A percentile compares a stretch with the other conserved stretches of the same genome.
These are phyloP conservation scores for Lamellibrachia luymesi DNA, from an alignment of 1,140 invertebrate species.

Conservation along the genomic window DNA sequence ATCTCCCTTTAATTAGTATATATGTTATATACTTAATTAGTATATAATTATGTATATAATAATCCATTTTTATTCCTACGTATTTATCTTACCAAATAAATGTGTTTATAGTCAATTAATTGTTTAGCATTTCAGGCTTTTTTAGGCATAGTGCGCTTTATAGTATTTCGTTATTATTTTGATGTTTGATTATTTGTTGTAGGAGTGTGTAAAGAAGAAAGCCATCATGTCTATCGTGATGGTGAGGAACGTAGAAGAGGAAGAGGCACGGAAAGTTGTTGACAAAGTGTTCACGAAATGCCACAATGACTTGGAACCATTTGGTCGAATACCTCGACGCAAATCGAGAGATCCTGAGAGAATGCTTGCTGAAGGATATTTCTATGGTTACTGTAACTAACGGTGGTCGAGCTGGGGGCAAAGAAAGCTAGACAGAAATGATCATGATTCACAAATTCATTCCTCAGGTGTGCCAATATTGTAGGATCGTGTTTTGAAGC, in stretches of 20 bases:
- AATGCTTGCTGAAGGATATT: constrained; percentile 36
- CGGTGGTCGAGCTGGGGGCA: background rate
- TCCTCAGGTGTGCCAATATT: background rate
- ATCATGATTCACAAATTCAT: background rate
- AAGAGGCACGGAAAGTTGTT: constrained; percentile 74
- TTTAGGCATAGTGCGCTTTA: background rate
- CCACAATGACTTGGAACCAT: constrained; percentile 89
- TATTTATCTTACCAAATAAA: background rate
- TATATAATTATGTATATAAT: background rate
- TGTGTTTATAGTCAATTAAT: background rate
- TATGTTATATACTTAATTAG: background rate
- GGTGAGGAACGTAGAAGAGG: constrained; percentile 71
- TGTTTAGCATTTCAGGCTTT: background rate
- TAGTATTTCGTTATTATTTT: background rate
- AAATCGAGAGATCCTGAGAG: constrained; percentile 35
- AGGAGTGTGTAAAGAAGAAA: constrained; percentile 88
- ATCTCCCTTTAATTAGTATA: background rate
- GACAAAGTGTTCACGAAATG: constrained; percentile 88
- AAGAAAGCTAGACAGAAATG: background rate
- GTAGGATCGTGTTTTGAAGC: background rate
- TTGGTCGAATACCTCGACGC: constrained; percentile 66
- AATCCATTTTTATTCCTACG: background rate
- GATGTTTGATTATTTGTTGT: constrained; percentile 39
- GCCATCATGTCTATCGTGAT: constrained; percentile 79
- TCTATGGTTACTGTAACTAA: constrained; percentile 38